These are phyloP conservation scores for Choloepus didactylus DNA, from an alignment of 2,797 vertebrate genomes.

Conservation along the genomic window DNA sequence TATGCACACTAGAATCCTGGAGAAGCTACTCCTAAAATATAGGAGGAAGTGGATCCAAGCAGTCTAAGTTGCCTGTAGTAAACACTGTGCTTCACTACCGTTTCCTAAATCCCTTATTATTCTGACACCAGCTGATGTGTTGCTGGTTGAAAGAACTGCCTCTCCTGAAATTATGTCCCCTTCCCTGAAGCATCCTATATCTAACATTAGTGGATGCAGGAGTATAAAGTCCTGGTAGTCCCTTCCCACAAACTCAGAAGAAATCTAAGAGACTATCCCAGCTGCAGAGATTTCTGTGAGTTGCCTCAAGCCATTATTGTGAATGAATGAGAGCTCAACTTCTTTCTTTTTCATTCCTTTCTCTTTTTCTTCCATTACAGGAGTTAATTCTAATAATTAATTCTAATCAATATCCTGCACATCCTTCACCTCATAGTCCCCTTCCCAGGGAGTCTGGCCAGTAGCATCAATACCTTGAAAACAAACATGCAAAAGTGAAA, in stretches of 20 bases:
- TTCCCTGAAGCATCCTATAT: not conserved
- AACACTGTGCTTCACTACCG: not conserved
- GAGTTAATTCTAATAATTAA: not conserved
- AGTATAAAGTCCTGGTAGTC: not conserved
- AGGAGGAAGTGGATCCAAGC: not conserved
- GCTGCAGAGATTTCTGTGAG: not conserved
- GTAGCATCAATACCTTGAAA: not conserved
- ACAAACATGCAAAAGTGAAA: constrained; percentile 35
- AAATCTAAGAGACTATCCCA: not conserved
- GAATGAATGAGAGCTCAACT: not conserved
- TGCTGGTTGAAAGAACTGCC: not conserved
- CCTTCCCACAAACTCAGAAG: not conserved
- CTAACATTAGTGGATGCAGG: not conserved
- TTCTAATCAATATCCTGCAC: not conserved
- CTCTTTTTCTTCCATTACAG: not conserved
- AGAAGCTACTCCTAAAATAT: not conserved
- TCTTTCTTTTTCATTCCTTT: not conserved
- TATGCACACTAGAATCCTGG: not conserved
- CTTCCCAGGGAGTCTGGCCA: not conserved
- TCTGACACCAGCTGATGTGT: not conserved
- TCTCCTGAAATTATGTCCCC: not conserved
- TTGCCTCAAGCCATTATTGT: not conserved
- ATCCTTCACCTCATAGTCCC: not conserved
- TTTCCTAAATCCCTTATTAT: not conserved
- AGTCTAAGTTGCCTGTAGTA: not conserved